These are phyloP conservation scores for Meloidogyne floridensis DNA, from an alignment of 1,140 invertebrate genomes.

Conservation along the genomic window DNA sequence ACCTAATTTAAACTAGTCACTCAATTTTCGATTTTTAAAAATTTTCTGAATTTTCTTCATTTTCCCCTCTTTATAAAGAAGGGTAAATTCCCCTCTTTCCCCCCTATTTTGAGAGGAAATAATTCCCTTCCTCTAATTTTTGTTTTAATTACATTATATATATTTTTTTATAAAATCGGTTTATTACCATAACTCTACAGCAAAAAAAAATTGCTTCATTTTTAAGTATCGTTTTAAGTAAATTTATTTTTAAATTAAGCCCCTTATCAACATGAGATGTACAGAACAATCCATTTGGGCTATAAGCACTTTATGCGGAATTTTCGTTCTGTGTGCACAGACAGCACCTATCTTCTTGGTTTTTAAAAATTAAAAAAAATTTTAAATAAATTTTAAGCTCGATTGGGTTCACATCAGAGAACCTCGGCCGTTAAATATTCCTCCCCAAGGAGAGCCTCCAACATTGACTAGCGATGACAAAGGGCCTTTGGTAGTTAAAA, in stretches of 20 bases:
- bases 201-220: no score
- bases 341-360: conserved; percentile 39
- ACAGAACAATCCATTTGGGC: conserved; percentile 33
- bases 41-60: no score
- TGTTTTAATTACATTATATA: conserved; percentile 1
- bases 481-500: conserved; percentile 27
- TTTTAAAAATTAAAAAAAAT: not conserved
- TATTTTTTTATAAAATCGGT: not conserved
- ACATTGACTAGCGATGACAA: conserved; percentile 23
- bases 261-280: conserved; percentile 41
- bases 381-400: not conserved
- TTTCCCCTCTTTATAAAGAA: no score
- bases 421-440: conserved; percentile 33
- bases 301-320: conserved; percentile 31
- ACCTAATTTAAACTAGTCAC: no score
- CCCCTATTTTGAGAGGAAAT: no score
- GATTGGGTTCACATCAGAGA: conserved; percentile 40
- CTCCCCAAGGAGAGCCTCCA: conserved; percentile 10
- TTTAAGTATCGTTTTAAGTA: no score
- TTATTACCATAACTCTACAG: no score
- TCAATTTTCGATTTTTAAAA: no score
- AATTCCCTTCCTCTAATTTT: not conserved
- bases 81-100: no score
- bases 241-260: conserved; percentile 22
- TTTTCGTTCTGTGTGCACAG: conserved; percentile 33